Percentiles rank a stretch among this genome's conserved stretches.
Conservation (phyloP, 2,113 vertebrate species). For the Mohoua ochrocephala region DNA sequence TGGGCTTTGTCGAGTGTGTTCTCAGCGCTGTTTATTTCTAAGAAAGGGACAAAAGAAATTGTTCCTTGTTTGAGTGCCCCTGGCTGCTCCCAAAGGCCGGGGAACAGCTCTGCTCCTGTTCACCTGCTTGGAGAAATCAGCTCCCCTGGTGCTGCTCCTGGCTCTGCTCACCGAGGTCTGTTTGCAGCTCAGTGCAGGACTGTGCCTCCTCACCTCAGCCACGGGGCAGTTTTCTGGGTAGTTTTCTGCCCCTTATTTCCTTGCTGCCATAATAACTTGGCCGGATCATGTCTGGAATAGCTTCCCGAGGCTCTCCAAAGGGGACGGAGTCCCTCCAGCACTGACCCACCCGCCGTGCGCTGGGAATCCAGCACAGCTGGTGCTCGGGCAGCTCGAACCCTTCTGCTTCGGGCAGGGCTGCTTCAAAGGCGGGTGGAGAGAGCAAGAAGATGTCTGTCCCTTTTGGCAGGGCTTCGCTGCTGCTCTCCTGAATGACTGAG, state of each 20-base stretch:
- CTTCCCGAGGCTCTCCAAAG: neutral
- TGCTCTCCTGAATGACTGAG: neutral
- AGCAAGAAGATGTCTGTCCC: neutral
- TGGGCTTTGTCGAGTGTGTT: neutral
- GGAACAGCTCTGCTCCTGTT: neutral
- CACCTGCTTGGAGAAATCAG: neutral
- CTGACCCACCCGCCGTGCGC: accelerated
- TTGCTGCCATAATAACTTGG: neutral
- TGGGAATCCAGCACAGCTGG: neutral
- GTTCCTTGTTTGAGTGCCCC: neutral
- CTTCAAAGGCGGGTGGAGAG: neutral
- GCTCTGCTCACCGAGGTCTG: neutral
- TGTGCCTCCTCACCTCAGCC: neutral
- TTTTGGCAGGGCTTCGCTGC: neutral
- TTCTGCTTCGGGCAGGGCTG: neutral
- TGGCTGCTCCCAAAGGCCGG: neutral
- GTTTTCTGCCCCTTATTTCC: neutral
- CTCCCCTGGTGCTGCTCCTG: neutral
- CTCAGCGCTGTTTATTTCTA: neutral
- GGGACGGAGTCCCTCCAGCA: neutral
- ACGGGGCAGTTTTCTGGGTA: neutral
- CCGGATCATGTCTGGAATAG: neutral
- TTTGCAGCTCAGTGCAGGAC: neutral
- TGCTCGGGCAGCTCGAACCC: neutral
- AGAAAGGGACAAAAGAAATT: neutral